These are phyloP conservation scores for Corythornis vintsioides DNA, from an alignment of 2,113 vertebrate species.

Conservation along the genomic window DNA sequence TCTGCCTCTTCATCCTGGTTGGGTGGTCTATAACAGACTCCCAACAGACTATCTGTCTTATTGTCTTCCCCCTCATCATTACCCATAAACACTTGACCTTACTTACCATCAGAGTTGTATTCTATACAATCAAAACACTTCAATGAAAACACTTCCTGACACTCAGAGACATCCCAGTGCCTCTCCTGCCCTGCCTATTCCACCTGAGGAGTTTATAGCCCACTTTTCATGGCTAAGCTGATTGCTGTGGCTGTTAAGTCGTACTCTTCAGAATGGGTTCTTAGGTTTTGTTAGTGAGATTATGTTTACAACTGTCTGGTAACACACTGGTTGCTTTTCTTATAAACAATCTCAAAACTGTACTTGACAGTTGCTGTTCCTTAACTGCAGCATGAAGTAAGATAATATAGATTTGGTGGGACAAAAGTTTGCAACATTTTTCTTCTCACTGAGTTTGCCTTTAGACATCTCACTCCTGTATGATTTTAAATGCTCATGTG, in stretches of 20 bases:
- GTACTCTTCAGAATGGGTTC: neutral
- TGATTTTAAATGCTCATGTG: neutral
- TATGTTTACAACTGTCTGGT: neutral
- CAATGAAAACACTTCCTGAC: no score
- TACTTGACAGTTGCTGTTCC: neutral
- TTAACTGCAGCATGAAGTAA: neutral
- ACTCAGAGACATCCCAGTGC: no score
- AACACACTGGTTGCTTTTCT: neutral
- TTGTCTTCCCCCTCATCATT: no score
- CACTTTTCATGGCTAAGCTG: neutral
- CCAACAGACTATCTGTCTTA: no score
- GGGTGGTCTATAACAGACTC: no score
- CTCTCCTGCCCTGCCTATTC: no score
- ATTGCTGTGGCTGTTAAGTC: neutral
- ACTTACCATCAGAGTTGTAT: no score
- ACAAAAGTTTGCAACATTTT: neutral
- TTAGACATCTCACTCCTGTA: neutral
- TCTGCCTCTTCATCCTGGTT: no score
- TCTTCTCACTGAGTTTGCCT: neutral
- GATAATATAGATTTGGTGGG: neutral
- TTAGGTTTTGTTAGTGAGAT: neutral
- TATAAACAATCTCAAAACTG: neutral
- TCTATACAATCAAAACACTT: no score
- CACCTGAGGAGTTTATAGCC: no score
- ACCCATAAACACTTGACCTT: no score